Evolutionary conservation across 2,113 vertebrate species (phyloP).

Genomic region (Odocoileus virginianus): DNA sequence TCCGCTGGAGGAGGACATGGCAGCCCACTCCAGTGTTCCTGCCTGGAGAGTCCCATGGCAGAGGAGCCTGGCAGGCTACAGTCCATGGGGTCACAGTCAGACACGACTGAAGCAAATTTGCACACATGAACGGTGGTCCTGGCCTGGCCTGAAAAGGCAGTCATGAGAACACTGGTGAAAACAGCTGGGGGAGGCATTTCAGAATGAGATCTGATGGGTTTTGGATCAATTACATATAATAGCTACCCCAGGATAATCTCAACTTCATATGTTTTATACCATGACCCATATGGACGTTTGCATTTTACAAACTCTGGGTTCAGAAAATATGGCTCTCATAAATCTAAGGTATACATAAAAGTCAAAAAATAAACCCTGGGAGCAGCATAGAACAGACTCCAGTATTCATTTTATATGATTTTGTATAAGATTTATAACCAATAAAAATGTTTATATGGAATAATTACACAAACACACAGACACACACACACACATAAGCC

Average conservation of each 20-base stretch:
- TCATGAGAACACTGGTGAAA: not conserved
- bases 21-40: not conserved
- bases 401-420: conserved; percentile 11
- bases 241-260: not conserved
- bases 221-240: not conserved
- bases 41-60: not conserved
- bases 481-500: not conserved
- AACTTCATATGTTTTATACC: not conserved
- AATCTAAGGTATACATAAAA: conserved; percentile 19
- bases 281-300: not conserved
- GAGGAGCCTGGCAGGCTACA: not conserved
- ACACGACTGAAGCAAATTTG: not conserved
- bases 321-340: conserved; percentile 27
- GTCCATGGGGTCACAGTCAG: not conserved
- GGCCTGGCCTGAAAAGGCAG: not conserved
- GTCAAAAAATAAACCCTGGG: conserved; percentile 7
- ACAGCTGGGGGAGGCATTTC: not conserved
- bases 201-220: not conserved
- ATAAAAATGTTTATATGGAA: conserved; percentile 36
- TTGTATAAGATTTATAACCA: conserved; percentile 42
- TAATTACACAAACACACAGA: conserved; percentile 1
- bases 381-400: not conserved
- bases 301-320: not conserved
- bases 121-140: fast-evolving
- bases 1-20: not conserved